Evolutionary conservation across 2,113 vertebrate species (phyloP).

Genomic region (Pomatostomus ruficeps): DNA sequence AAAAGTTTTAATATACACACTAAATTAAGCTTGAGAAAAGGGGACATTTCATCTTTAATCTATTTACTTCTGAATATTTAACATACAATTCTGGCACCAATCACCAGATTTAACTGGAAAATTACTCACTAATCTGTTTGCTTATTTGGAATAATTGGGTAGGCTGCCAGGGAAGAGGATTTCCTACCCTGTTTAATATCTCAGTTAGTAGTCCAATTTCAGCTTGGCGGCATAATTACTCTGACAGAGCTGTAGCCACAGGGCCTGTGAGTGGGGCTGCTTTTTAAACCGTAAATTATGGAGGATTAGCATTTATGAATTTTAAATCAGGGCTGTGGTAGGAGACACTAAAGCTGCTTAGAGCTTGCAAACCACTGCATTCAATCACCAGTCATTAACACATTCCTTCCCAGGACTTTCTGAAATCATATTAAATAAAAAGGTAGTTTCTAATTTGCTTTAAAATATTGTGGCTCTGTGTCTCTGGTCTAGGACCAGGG

Average conservation of each 20-base stretch:
- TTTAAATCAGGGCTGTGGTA: slow-evolving; percentile 99
- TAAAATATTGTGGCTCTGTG: neutral
- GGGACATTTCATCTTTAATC: slow-evolving; percentile 88
- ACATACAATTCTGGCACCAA: slow-evolving; percentile 91
- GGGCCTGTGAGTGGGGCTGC: slow-evolving; percentile 98
- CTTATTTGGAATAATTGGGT: slow-evolving; percentile 99
- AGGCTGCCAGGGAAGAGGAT: slow-evolving; percentile 94
- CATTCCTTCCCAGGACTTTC: slow-evolving; percentile 74
- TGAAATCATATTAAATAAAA: slow-evolving; percentile 11
- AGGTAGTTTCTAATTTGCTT: slow-evolving; percentile 15
- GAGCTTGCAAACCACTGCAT: slow-evolving; percentile 90
- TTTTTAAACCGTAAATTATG: slow-evolving; percentile 99
- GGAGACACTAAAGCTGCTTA: slow-evolving; percentile 99
- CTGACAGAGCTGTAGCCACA: slow-evolving; percentile 99
- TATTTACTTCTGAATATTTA: slow-evolving; percentile 97
- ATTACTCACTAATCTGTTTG: slow-evolving; percentile 99
- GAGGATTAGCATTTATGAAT: slow-evolving; percentile 99
- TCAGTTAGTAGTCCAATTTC: slow-evolving; percentile 98
- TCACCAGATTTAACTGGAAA: slow-evolving; percentile 96
- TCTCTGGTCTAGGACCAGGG: neutral
- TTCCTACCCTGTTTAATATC: slow-evolving; percentile 97
- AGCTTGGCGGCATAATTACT: slow-evolving; percentile 99
- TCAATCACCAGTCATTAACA: slow-evolving; percentile 85
- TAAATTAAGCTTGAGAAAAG: slow-evolving; percentile 80
- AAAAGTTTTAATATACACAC: slow-evolving; percentile 84